Evolutionary conservation across 1,140 invertebrate species (phyloP), one percentile per base, ranked within the genome.

Genomic region (Heliconius congener): DNA sequence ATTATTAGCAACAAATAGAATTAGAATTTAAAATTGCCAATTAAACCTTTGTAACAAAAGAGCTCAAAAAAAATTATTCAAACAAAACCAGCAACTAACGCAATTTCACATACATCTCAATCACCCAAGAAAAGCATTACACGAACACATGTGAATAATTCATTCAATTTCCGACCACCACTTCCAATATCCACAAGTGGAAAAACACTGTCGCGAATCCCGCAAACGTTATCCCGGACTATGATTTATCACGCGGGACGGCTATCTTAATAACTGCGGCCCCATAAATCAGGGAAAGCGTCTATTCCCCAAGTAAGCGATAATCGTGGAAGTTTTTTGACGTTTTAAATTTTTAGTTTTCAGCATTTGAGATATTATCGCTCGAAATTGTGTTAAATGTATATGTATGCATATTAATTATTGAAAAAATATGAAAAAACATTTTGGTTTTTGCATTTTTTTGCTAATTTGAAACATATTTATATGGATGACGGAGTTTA

Each of bases 241-340:
- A 85, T 87, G 85, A 87, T 87, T 83, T 85, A 87, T 87, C 57
- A 81, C 57, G 71, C 77, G 71, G 77, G 74, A 27, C 79, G 82
- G 85, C 83, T 85, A 83, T 81, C 85, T 84, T 84, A 85, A 87
- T 85, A 83, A 83, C 85, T 78, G 74, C 74, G 81, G 66, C 77
- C 71, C 79, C 82, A 84, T 84, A 85, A 85, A 85, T 85, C 84
- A 85, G 34, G 39, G 66, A 23, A 42, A 81, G 77, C 46, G 78
- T 23, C 73, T 80, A 80, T 81, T 55, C 23, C 9, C 60, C 60
- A 16, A 66, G 79, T 76, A 70, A 73, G 79, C 71, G 79, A 80
- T 76, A 80, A 76, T 80, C 74, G 79, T 72, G 70, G 30, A 76
- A 80, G 66, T 80, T 80, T 73, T 66, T 66, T 66, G 60, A 66